Evolutionary conservation across 2,888 invertebrate species (phyloP).

Genomic region (Chrysolina oricalcia): DNA sequence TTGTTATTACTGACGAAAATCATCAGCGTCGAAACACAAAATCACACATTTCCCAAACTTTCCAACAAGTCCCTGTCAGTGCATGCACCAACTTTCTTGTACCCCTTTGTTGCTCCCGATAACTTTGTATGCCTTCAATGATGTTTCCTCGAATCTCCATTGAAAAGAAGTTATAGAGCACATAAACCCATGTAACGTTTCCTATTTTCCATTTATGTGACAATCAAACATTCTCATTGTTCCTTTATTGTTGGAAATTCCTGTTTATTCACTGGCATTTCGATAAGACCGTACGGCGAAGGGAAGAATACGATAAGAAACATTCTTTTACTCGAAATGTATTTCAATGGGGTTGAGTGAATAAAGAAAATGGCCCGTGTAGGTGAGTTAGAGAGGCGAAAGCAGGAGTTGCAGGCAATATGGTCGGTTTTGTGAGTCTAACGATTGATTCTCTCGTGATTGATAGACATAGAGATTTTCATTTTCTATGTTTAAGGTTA

Average conservation of each 20-base stretch:
- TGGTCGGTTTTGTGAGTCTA: too few species aligned
- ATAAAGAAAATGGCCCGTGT: conserved; percentile 1
- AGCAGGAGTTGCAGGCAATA: neutral
- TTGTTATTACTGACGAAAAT: too few species aligned
- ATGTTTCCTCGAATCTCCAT: neutral
- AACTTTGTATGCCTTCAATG: conserved; percentile 12
- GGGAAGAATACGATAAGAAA: conserved; percentile 27
- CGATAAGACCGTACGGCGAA: conserved; percentile 24
- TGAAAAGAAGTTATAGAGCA: conserved; percentile 14
- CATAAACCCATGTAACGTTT: conserved; percentile 36
- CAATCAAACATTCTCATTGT: conserved; percentile 41
- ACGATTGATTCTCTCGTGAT: too few species aligned
- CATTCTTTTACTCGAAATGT: conserved; percentile 14
- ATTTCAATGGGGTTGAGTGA: conserved; percentile 4
- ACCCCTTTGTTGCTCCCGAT: neutral
- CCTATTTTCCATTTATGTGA: conserved; percentile 38
- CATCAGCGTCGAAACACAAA: too few species aligned
- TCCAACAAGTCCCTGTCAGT: neutral
- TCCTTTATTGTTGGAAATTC: conserved; percentile 35
- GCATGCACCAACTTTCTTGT: neutral
- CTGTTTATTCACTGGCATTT: conserved; percentile 37
- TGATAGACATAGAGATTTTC: too few species aligned
- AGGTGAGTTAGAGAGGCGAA: neutral
- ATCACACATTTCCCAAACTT: neutral
- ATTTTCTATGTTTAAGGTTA: too few species aligned